These are phyloP conservation scores for Selenia dentaria DNA, from an alignment of 2,888 invertebrate species.

Conservation along the genomic window DNA sequence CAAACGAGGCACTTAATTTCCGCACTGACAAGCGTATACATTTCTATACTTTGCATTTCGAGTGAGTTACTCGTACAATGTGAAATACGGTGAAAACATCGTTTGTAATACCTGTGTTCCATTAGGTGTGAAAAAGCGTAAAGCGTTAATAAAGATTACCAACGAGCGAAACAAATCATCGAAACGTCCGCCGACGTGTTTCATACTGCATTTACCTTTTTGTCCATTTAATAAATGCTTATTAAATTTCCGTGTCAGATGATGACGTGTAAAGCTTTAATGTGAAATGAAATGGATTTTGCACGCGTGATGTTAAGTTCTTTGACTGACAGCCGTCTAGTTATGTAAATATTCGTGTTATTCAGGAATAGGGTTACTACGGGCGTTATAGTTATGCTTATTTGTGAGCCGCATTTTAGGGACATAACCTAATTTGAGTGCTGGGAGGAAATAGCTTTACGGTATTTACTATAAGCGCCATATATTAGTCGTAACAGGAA, in stretches of 20 bases:
- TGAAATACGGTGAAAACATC: slow-evolving; percentile 4
- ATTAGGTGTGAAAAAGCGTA: slow-evolving; percentile 53
- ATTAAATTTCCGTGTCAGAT: slow-evolving; percentile 68
- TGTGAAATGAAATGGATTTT: slow-evolving; percentile 36
- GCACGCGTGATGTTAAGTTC: slow-evolving; percentile 27
- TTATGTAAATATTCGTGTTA: slow-evolving; percentile 41
- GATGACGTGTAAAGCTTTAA: slow-evolving; percentile 49
- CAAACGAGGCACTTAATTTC: slow-evolving; percentile 36
- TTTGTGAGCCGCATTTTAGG: too few relatives aligned
- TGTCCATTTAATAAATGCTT: slow-evolving; percentile 69
- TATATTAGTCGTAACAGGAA: too few relatives aligned
- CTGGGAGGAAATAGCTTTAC: too few relatives aligned
- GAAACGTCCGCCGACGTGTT: slow-evolving; percentile 55
- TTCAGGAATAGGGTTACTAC: slow-evolving; percentile 1
- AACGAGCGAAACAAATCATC: slow-evolving; percentile 58
- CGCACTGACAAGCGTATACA: slow-evolving; percentile 32
- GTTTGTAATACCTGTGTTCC: slow-evolving; percentile 42
- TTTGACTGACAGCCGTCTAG: slow-evolving; percentile 37
- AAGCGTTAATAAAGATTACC: slow-evolving; percentile 54
- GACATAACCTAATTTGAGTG: too few relatives aligned
- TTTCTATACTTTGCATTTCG: slow-evolving; percentile 24
- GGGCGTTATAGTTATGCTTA: too few relatives aligned
- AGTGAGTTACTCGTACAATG: slow-evolving; percentile 13
- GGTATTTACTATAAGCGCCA: too few relatives aligned
- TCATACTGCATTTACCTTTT: slow-evolving; percentile 52